Evolutionary conservation across 2,888 invertebrate species (phyloP).

Genomic region (Reticulitermes lucifugus): DNA sequence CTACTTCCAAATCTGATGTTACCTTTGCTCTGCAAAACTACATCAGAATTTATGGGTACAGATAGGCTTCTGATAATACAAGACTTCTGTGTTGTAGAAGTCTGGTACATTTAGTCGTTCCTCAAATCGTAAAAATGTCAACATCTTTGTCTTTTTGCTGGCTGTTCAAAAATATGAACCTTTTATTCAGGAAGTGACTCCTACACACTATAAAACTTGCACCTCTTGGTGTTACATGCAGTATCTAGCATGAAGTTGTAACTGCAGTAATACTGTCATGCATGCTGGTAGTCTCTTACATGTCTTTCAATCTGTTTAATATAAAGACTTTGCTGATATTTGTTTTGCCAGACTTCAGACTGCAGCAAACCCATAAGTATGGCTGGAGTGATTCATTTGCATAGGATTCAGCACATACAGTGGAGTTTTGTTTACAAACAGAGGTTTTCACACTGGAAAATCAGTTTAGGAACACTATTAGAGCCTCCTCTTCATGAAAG

Average conservation of each 20-base stretch:
- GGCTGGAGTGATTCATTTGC: not conserved
- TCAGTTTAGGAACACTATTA: conserved; percentile 48
- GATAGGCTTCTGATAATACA: not conserved
- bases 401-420: not conserved
- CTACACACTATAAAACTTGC: not conserved
- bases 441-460: conserved; percentile 46
- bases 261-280: not conserved
- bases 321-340: too few relatives aligned
- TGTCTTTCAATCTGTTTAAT: not conserved
- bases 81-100: not conserved
- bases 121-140: not conserved
- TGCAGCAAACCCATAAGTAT: too few relatives aligned
- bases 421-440: not conserved
- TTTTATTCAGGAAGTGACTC: conserved; percentile 22
- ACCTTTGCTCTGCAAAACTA: not conserved
- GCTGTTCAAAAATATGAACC: not conserved
- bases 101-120: not conserved
- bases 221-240: not conserved
- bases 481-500: conserved; percentile 36
- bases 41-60: not conserved
- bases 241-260: not conserved
- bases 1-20: not conserved
- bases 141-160: not conserved
- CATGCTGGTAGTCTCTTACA: not conserved
- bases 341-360: too few relatives aligned